A percentile compares a stretch with the other conserved stretches of the same genome.
These are phyloP conservation scores for Sialia sialis DNA, from an alignment of 2,113 vertebrate genomes.

Conservation along the genomic window DNA sequence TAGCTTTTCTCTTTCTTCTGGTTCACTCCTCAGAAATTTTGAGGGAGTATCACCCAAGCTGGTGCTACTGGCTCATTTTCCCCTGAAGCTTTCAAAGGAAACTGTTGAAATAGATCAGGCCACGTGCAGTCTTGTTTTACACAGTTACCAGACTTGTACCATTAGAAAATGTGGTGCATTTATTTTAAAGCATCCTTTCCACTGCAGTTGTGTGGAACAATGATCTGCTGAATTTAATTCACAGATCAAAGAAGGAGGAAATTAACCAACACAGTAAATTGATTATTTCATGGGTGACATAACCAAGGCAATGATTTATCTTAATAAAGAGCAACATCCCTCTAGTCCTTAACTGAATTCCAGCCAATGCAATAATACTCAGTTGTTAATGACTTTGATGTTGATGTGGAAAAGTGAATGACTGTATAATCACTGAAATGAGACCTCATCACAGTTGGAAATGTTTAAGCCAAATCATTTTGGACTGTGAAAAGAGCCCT, in stretches of 20 bases:
- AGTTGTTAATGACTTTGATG: slow-evolving; percentile 85
- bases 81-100: slow-evolving; percentile 25
- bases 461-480: slow-evolving; percentile 85
- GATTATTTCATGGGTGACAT: slow-evolving; percentile 88
- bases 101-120: slow-evolving; percentile 35
- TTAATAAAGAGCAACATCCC: slow-evolving; percentile 82
- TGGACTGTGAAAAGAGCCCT: slow-evolving; percentile 80
- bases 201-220: slow-evolving; percentile 74
- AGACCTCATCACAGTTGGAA: slow-evolving; percentile 85
- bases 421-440: slow-evolving; percentile 82
- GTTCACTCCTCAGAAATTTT: slow-evolving; percentile 52
- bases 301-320: slow-evolving; percentile 88
- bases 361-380: slow-evolving; percentile 79
- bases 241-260: slow-evolving; percentile 84
- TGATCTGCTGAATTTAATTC: slow-evolving; percentile 82
- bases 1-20: slow-evolving; percentile 36
- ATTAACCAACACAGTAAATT: slow-evolving; percentile 85
- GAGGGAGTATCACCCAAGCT: slow-evolving; percentile 48
- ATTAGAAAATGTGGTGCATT: slow-evolving; percentile 59
- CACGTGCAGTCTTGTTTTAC: slow-evolving; percentile 43
- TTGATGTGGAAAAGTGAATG: slow-evolving; percentile 85
- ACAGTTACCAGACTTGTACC: slow-evolving; percentile 30
- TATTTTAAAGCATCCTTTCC: slow-evolving; percentile 67
- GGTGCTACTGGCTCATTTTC: slow-evolving; percentile 34
- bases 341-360: slow-evolving; percentile 77